Evolutionary conservation across 2,113 vertebrate species (phyloP).

Genomic region (Sorex araneus): DNA sequence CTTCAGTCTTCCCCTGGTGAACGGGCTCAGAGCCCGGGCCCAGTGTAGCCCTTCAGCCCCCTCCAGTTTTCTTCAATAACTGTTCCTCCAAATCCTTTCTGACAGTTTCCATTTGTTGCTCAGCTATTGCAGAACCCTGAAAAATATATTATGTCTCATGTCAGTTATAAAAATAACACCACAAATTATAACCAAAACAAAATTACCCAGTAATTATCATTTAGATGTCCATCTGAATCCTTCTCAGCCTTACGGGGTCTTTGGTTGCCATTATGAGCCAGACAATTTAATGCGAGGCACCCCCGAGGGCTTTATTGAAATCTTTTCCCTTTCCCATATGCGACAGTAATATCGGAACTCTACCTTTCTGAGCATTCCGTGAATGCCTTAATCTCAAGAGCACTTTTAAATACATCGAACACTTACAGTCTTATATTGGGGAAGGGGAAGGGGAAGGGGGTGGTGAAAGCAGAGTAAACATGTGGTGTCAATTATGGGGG

Average conservation of each 20-base stretch:
- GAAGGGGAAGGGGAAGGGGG: conserved; percentile 41
- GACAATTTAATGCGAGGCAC: conserved; percentile 74
- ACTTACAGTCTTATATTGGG: conserved; percentile 81
- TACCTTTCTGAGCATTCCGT: conserved; percentile 77
- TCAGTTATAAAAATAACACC: conserved; percentile 84
- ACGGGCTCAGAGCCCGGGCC: not conserved
- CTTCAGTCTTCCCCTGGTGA: conserved; percentile 15
- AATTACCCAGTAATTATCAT: conserved; percentile 89
- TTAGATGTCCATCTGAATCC: conserved; percentile 85
- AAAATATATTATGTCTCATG: conserved; percentile 85
- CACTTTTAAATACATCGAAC: conserved; percentile 76
- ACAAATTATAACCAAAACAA: conserved; percentile 88
- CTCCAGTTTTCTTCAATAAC: conserved; percentile 74
- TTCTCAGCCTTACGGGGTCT: conserved; percentile 84
- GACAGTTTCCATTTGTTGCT: conserved; percentile 82
- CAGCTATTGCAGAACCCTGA: conserved; percentile 74
- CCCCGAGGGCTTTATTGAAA: conserved; percentile 73
- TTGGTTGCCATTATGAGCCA: conserved; percentile 75
- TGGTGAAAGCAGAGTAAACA: conserved; percentile 77
- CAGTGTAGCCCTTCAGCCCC: conserved; percentile 4
- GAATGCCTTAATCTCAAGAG: conserved; percentile 79
- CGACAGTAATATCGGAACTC: conserved; percentile 79
- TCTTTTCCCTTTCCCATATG: conserved; percentile 72
- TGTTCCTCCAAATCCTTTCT: conserved; percentile 78
- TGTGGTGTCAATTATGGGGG: conserved; percentile 90